phyloP scores from a whole-genome alignment of 2,797 vertebrate genomes.

The Anas bernieri region DNA sequence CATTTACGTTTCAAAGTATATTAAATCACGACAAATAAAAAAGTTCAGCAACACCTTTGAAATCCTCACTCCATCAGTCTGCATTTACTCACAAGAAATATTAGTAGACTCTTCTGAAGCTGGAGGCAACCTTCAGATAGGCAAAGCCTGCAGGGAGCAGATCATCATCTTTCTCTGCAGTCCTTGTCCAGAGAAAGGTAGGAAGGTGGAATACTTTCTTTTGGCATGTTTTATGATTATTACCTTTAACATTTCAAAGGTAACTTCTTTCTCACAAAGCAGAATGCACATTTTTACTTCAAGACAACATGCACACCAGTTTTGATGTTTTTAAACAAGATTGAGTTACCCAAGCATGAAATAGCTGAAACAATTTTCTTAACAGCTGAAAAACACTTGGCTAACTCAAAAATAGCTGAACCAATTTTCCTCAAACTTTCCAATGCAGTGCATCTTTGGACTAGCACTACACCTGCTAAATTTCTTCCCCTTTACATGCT shows the following conservation, averaged over 20 bases:
- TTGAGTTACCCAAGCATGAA: slow-evolving; percentile 55
- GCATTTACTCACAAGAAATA: neutral
- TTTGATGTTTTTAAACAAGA: slow-evolving; percentile 71
- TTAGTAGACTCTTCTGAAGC: neutral
- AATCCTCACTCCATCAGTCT: neutral
- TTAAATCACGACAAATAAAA: neutral
- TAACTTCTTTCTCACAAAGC: neutral
- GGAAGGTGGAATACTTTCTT: neutral
- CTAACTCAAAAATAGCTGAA: slow-evolving; percentile 71
- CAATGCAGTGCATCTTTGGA: slow-evolving; percentile 48
- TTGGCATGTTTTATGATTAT: neutral
- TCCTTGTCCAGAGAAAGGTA: neutral
- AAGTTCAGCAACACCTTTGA: neutral
- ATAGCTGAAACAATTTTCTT: slow-evolving; percentile 73
- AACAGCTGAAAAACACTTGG: slow-evolving; percentile 72
- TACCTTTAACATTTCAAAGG: slow-evolving; percentile 13
- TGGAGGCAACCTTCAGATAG: neutral
- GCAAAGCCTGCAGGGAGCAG: neutral
- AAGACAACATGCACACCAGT: neutral
- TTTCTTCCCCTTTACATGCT: neutral
- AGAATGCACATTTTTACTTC: slow-evolving; percentile 35
- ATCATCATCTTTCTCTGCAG: neutral
- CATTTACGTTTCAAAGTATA: neutral
- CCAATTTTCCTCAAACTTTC: slow-evolving; percentile 68
- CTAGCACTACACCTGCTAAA: slow-evolving; percentile 25